These are phyloP conservation scores for Anarrhichthys ocellatus DNA, from an alignment of 2,113 vertebrate species.

Conservation along the genomic window DNA sequence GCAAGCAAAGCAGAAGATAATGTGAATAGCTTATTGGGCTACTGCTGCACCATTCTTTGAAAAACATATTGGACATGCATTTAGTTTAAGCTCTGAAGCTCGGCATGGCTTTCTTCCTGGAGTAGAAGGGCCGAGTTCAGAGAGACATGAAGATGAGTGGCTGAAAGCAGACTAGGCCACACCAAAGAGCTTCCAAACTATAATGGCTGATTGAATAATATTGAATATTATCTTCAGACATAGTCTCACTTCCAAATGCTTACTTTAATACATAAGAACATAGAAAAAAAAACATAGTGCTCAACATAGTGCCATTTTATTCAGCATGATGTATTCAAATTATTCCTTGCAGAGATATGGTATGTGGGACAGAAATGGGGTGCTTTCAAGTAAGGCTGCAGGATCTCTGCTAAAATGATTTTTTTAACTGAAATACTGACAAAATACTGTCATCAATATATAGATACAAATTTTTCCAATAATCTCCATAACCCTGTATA, in stretches of 20 bases:
- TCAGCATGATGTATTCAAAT: constrained; percentile 1
- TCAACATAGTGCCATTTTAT: neutral
- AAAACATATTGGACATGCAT: constrained; percentile 70
- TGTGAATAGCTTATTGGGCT: constrained; percentile 60
- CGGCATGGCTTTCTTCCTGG: constrained; percentile 36
- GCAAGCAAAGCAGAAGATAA: constrained; percentile 66
- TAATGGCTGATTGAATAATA: constrained; percentile 46
- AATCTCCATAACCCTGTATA: neutral
- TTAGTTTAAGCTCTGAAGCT: constrained; percentile 66
- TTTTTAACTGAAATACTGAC: neutral
- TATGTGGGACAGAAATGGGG: constrained; percentile 1
- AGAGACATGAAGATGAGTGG: constrained; percentile 46
- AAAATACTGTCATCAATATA: neutral
- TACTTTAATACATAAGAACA: neutral
- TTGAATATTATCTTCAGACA: constrained; percentile 28
- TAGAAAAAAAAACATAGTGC: neutral
- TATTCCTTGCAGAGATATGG: neutral
- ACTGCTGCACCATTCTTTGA: constrained; percentile 63
- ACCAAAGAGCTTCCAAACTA: constrained; percentile 50
- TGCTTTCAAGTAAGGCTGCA: neutral
- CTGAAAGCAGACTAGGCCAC: constrained; percentile 18
- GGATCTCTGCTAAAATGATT: neutral
- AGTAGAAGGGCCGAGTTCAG: constrained; percentile 49
- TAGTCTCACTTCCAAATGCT: neutral
- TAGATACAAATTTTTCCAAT: neutral